A percentile compares a stretch with the other conserved stretches of the same genome.
Conservation (phyloP, 2,113 vertebrate species). For the Ciconia boyciana region DNA sequence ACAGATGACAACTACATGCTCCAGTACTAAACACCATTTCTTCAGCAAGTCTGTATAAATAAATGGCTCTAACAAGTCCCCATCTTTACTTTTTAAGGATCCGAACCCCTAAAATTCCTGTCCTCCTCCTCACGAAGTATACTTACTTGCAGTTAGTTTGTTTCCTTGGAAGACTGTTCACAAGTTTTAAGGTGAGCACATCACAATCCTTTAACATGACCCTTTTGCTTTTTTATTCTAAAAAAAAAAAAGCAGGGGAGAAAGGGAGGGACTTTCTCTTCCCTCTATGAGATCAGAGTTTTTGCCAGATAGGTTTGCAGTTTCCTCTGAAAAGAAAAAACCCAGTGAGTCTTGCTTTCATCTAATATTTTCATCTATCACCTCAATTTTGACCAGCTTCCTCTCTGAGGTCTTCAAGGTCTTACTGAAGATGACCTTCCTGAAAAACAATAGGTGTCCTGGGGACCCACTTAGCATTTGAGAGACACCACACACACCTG, state of each 20-base stretch:
- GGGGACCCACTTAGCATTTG: neutral
- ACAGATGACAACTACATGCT: neutral
- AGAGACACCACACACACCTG: neutral
- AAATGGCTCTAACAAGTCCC: neutral
- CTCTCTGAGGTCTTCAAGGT: neutral
- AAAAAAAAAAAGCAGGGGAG: no score
- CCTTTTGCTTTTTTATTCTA: neutral
- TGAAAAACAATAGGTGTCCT: rapidly evolving
- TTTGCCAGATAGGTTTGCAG: neutral
- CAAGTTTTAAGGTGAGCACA: neutral
- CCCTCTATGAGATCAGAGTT: neutral
- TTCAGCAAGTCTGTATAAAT: neutral
- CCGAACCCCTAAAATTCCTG: neutral
- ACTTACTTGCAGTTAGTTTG: neutral
- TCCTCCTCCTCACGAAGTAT: neutral
- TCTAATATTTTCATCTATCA: neutral
- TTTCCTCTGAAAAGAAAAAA: neutral
- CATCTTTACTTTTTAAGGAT: neutral
- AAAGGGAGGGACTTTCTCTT: neutral
- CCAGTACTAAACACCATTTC: neutral
- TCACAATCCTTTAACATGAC: neutral
- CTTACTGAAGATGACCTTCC: rapidly evolving
- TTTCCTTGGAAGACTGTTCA: neutral
- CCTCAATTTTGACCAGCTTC: neutral
- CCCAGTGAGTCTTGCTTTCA: neutral